phyloP scores from a whole-genome alignment of 2,888 invertebrate species.

The Campaea margaritaria region DNA sequence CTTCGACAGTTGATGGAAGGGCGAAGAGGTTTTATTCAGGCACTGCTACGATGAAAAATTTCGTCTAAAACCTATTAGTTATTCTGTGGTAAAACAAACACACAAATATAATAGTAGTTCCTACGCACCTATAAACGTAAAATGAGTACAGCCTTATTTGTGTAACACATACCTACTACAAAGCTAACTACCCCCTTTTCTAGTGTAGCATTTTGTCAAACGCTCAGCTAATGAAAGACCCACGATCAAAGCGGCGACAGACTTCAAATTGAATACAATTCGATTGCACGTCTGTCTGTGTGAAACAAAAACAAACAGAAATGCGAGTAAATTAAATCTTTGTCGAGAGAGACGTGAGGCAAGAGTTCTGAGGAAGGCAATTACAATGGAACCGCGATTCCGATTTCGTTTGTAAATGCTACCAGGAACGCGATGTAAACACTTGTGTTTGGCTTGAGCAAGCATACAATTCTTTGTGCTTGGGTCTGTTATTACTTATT shows the following conservation, averaged over 20 bases:
- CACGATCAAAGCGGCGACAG: slow-evolving; percentile 46
- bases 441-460: not conserved
- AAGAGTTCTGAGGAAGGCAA: slow-evolving; percentile 27
- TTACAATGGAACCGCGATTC: slow-evolving; percentile 32
- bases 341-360: slow-evolving; percentile 29
- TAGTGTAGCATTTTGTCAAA: slow-evolving; percentile 14
- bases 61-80: no score
- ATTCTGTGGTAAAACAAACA: not conserved
- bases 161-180: not conserved
- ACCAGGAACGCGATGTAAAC: not conserved
- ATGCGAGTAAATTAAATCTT: slow-evolving; percentile 48
- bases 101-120: not conserved
- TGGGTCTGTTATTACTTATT: no score
- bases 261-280: slow-evolving; percentile 48
- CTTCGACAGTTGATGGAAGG: no score
- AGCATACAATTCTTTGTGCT: no score
- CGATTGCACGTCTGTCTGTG: slow-evolving; percentile 41
- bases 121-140: not conserved
- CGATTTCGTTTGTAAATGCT: slow-evolving; percentile 23
- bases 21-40: no score
- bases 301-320: slow-evolving; percentile 44
- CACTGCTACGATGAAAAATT: no score
- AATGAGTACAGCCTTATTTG: not conserved
- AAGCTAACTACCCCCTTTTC: not conserved
- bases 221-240: slow-evolving; percentile 43